Evolutionary conservation across 23 tunicate genomes (phyloP), one percentile per base, ranked within the genome.

Genomic region (Halocynthia aurantium): DNA sequence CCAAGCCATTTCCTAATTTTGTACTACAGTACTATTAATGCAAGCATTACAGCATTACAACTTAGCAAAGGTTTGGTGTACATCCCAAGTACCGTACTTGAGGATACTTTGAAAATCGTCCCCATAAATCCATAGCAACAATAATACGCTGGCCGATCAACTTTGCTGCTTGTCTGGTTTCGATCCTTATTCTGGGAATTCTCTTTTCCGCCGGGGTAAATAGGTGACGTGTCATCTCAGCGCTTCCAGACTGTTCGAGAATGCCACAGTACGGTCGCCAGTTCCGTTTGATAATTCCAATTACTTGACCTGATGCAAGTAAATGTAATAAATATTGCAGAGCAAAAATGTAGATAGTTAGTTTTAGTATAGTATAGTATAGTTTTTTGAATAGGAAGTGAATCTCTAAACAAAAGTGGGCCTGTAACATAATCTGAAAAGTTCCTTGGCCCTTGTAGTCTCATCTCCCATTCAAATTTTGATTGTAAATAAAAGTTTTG

Each of bases 211-310:
- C 96, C 50, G 99, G 96, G 6, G 91, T 75, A 78, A 96, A 96
- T 7, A 96, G 77, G 82, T 84, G 91, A 54, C 95, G 75, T 6
- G 96, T 89, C 87, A 85, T 88, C 6, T 86, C 95, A 12, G 83
- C 78, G 51, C 69, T 82, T 49, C 88, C 88, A 71, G 72, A 90
- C 54, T 80, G 76, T 73, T 96, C 99, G 22, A 96, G 55, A 61
- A 96, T 91, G 6, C 99, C 99, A 80, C 99, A 96, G 61, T 96
- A 96, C 15, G 95, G 86, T 55, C 99, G 65, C 99, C 99, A 96
- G 69, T 82, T 91, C 19, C 99, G 80, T 75, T 96, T 96, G 54
- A 96, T 96, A 22, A 96, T 90, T 7, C 99, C 99, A 69, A 96
- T 78, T 8, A 96, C 83, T 80, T 80, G 80, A 31, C 99, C 99